Evolutionary conservation across 2,113 vertebrate species (phyloP).

Genomic region (Rhinolophus ferrumequinum): DNA sequence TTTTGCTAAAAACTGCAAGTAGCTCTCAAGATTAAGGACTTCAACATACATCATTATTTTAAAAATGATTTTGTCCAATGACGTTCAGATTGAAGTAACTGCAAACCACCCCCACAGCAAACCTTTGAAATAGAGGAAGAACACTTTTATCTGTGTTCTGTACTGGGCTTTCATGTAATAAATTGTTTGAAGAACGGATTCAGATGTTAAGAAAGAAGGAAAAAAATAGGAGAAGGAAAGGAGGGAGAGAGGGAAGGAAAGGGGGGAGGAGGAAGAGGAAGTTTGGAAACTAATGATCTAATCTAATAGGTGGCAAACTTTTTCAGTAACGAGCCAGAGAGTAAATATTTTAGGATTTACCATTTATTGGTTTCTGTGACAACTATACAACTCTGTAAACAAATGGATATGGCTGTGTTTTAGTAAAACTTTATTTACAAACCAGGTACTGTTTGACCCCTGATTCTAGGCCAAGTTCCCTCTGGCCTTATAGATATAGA

Average conservation of each 20-base stretch:
- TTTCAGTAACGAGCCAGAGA: neutral
- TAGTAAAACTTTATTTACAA: constrained; percentile 39
- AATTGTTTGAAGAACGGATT: neutral
- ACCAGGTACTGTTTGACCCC: neutral
- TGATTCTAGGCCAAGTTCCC: neutral
- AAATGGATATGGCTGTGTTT: neutral
- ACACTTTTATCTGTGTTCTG: neutral
- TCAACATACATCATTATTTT: neutral
- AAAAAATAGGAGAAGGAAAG: neutral
- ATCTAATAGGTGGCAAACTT: neutral
- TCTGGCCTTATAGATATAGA: neutral
- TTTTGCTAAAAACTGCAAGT: neutral
- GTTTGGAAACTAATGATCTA: neutral
- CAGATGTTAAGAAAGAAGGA: neutral
- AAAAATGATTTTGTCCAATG: neutral
- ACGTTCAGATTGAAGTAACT: neutral
- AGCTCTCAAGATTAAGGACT: neutral
- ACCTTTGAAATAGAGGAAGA: neutral
- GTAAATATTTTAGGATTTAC: neutral
- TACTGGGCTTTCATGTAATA: neutral
- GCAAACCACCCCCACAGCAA: neutral
- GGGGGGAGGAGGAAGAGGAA: neutral
- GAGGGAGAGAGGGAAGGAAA: neutral
- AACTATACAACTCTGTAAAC: neutral
- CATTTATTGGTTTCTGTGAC: neutral